phyloP scores from a whole-genome alignment of 2,797 vertebrate species.

The Nasua narica region DNA sequence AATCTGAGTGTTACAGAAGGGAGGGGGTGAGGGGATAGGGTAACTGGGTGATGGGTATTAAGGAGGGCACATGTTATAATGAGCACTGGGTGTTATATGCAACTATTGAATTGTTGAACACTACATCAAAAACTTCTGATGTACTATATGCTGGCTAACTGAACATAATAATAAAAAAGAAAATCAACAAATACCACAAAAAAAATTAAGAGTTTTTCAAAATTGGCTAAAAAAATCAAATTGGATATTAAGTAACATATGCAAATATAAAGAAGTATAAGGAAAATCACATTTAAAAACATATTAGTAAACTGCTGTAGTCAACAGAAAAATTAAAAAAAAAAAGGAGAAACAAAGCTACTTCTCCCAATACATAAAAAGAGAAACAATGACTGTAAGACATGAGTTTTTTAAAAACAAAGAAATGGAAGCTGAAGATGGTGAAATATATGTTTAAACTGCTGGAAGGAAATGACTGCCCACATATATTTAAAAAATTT shows the following conservation, averaged over 20 bases:
- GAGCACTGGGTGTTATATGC: no score
- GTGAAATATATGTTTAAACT: background rate
- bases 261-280: background rate
- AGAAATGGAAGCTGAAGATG: background rate
- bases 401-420: background rate
- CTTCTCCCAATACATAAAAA: background rate
- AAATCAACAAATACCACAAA: no score
- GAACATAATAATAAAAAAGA: no score
- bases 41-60: no score
- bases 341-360: background rate
- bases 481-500: background rate
- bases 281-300: background rate
- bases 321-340: background rate
- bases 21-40: no score
- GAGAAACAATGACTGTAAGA: background rate
- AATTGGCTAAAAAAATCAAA: background rate
- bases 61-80: no score
- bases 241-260: background rate
- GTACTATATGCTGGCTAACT: no score
- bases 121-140: no score
- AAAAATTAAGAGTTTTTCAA: no score
- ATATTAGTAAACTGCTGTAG: background rate
- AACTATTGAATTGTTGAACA: no score
- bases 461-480: background rate
- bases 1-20: no score